A percentile compares a stretch with the other conserved stretches of the same genome.
phyloP scores from a whole-genome alignment of 2,888 invertebrate genomes.

The Limnephilus lunatus region DNA sequence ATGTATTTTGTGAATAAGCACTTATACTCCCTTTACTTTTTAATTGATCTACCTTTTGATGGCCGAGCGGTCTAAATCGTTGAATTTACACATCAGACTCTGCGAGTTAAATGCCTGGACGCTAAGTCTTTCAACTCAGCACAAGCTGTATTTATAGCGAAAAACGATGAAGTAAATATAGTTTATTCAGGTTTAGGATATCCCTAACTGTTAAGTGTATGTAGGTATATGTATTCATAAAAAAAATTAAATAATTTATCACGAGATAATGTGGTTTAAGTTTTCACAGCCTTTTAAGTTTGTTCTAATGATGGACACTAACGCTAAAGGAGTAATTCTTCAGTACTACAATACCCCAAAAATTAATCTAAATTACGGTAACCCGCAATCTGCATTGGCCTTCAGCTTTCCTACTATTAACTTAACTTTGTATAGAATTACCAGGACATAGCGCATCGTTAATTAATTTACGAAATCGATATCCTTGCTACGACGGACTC shows the following conservation, averaged over 20 bases:
- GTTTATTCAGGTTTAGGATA: neutral
- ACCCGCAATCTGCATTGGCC: neutral
- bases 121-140: too few species aligned
- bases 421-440: constrained; percentile 4
- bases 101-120: neutral
- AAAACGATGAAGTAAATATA: neutral
- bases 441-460: neutral
- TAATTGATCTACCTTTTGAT: neutral
- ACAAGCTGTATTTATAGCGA: too few species aligned
- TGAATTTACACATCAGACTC: neutral
- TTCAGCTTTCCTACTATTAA: neutral
- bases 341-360: too few species aligned
- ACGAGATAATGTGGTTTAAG: too few species aligned
- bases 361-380: neutral
- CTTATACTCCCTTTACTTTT: neutral
- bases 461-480: constrained; percentile 26
- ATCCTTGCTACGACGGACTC: neutral
- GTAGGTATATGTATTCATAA: neutral
- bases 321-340: too few species aligned
- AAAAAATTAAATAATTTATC: too few species aligned
- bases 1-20: too few species aligned
- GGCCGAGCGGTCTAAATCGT: neutral
- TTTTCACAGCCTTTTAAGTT: too few species aligned
- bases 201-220: too few species aligned
- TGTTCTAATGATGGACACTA: too few species aligned